A percentile compares a stretch with the other conserved stretches of the same genome.
Evolutionary conservation across 2,113 vertebrate genomes (phyloP).

Genomic region (Pollimyrus isidori): DNA sequence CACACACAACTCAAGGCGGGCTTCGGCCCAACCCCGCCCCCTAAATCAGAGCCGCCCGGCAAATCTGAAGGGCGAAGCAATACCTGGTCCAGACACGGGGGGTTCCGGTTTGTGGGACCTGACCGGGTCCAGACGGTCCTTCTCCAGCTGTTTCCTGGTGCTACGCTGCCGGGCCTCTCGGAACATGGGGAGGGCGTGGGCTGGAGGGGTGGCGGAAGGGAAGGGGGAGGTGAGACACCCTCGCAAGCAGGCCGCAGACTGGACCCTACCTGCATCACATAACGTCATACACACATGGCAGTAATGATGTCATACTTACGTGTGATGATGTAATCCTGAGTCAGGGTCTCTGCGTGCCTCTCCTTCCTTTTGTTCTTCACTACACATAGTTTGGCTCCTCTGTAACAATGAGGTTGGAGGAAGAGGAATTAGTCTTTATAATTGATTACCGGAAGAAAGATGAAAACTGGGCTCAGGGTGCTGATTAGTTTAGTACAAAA

Average conservation of each 20-base stretch:
- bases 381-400: conserved; percentile 92
- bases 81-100: conserved; percentile 93
- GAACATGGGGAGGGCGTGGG: conserved; percentile 95
- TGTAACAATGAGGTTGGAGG: conserved; percentile 41
- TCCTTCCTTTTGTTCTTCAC: conserved; percentile 89
- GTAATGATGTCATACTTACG: conserved; percentile 65
- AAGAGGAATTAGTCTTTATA: neutral
- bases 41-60: neutral
- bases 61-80: neutral
- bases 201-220: conserved; percentile 50
- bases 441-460: neutral
- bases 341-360: conserved; percentile 83
- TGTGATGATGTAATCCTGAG: conserved; percentile 97
- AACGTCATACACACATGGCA: neutral
- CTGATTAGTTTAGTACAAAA: neutral
- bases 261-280: neutral
- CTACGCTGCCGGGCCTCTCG: conserved; percentile 92
- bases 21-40: neutral
- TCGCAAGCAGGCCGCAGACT: neutral
- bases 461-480: neutral
- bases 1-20: neutral
- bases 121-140: conserved; percentile 85
- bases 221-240: conserved; percentile 23
- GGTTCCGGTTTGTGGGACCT: conserved; percentile 96
- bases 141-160: conserved; percentile 93